Base-by-base conservation (phyloP, 2,113 vertebrate genomes). In the Suricata suricatta region DNA sequence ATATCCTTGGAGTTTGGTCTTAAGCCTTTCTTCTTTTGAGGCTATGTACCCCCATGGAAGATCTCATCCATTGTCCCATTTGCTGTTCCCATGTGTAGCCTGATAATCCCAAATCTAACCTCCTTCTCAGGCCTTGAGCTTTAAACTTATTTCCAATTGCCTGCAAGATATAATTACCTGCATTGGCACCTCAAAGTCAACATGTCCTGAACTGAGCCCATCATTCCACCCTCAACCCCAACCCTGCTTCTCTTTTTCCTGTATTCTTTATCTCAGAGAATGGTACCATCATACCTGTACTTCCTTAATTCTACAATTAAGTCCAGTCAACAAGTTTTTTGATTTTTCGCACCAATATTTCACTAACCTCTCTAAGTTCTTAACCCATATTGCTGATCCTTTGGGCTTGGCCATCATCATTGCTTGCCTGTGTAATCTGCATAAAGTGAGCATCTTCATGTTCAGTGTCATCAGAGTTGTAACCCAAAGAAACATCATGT, bases 291-390 rank as follows among this genome's bases (percentile, higher is more conserved):
- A 85, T 33, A 21, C 19, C 15, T 12, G 15, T 17, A 52, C 23
- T 85, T 76, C 4, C 4, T 96, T 77, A 81, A 86, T 50, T 86
- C 60, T 19, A 5, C 89, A 95, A 85, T 77, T 76, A 72, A 93
- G 38, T 88, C 74, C 90, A 82, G 6, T 82, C 19, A 60, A 11
- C 10, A 74, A 95, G 44, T 64, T 94, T 54, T 85, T 85, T 93
- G 17, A 72, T 82, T 89, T 89, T 90, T 94, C 79, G 4, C 23
- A 76, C 25, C 14, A 88, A 50, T 31, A 92, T 57, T 95, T 95
- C 25, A 85, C 33, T 13, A 66, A 52, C 68, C 7, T 81, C 7
- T 92, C 71, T 92, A 44, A 8, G 12, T 68, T 83, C 66, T 93
- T 35, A 60, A 69, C 80, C 8, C 31, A 44, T 41, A 50, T 33